Conservation (phyloP, 2,113 vertebrate species). For the Centropus bengalensis region DNA sequence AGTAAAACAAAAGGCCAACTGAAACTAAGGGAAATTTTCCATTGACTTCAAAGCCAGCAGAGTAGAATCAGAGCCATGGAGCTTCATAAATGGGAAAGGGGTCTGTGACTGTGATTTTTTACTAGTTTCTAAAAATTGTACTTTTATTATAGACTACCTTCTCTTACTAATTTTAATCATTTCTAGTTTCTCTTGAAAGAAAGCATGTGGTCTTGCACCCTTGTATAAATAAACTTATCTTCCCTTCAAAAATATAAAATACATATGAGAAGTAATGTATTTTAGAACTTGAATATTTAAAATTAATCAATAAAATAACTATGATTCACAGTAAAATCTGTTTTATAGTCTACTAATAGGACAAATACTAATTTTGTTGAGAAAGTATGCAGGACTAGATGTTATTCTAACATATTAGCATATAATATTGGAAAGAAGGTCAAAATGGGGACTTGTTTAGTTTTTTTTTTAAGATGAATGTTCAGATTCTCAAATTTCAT, state of each 20-base stretch:
- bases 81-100: not conserved
- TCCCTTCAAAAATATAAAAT: not conserved
- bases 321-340: not conserved
- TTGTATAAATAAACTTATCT: not conserved
- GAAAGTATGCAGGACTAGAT: not conserved
- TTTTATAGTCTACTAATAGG: not conserved
- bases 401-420: not conserved
- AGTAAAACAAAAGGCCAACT: slow-evolving; percentile 20
- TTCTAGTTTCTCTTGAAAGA: not conserved
- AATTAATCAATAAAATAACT: not conserved
- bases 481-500: not conserved
- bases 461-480: not conserved
- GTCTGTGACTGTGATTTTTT: not conserved
- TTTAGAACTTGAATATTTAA: not conserved
- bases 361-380: not conserved
- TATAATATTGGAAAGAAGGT: not conserved
- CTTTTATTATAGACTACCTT: not conserved
- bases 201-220: not conserved
- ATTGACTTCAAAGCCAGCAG: slow-evolving; percentile 24
- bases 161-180: not conserved
- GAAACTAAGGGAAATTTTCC: slow-evolving; percentile 43
- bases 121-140: not conserved
- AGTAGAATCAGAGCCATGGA: not conserved
- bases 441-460: not conserved
- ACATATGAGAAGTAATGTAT: not conserved